These are phyloP conservation scores for Morpho achilles DNA, from an alignment of 2,888 invertebrate genomes.

Conservation along the genomic window DNA sequence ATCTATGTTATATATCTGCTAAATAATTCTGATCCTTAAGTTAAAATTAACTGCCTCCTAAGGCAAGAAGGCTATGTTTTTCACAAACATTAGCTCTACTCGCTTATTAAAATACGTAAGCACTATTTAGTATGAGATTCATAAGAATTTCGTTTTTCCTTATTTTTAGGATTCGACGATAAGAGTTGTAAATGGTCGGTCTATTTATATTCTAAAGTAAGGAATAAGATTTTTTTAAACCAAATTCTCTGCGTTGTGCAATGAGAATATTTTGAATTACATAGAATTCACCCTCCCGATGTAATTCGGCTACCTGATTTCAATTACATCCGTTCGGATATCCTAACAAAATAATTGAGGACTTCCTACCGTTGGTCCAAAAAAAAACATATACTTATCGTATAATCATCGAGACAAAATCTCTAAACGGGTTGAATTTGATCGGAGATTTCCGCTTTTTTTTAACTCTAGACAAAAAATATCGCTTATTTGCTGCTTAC, in stretches of 20 bases:
- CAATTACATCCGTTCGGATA: conserved; percentile 62
- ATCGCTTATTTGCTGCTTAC: conserved; percentile 10
- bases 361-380: conserved; percentile 66
- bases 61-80: no score
- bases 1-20: no score
- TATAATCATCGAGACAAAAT: conserved; percentile 55
- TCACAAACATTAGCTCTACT: no score
- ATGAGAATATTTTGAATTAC: conserved; percentile 17
- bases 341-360: conserved; percentile 63
- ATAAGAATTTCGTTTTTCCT: no score
- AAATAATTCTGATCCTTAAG: no score
- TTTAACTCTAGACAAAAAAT: conserved; percentile 30
- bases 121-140: no score
- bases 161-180: no score
- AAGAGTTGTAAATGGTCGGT: no score
- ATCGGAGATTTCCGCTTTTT: conserved; percentile 57
- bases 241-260: conserved; percentile 4
- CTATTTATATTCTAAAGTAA: no score
- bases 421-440: conserved; percentile 53
- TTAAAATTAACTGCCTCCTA: no score
- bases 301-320: conserved; percentile 50
- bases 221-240: no score
- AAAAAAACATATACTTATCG: conserved; percentile 64
- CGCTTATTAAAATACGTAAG: no score
- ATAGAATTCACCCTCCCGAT: conserved; percentile 15